Evolutionary conservation across 1,140 invertebrate genomes (phyloP).

Genomic region (Chionoecetes opilio): DNA sequence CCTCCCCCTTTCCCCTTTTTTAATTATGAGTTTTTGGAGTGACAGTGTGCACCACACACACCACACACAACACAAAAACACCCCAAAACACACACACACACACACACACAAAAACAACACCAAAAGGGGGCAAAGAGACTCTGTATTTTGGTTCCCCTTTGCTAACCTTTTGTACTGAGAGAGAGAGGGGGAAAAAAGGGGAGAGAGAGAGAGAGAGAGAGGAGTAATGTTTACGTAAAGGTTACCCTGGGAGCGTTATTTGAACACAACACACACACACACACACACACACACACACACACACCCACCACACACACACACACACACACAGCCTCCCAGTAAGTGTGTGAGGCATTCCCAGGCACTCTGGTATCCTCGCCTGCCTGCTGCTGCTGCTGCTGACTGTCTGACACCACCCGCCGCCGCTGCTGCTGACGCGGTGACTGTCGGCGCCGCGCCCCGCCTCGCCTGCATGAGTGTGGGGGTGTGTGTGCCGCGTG

Average conservation of each 20-base stretch:
- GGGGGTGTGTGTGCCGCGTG: background rate
- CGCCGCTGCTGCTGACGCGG: background rate
- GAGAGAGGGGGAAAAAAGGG: background rate
- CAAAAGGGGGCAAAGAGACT: background rate
- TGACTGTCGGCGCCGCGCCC: conserved; percentile 11
- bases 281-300: conserved; percentile 22
- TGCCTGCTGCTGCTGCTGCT: background rate
- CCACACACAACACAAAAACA: too few species aligned
- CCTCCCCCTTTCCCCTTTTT: background rate
- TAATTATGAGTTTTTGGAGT: too few species aligned
- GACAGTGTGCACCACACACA: too few species aligned
- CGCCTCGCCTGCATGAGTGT: conserved; percentile 14
- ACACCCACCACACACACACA: conserved; percentile 3
- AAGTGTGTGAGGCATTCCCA: background rate
- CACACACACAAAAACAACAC: background rate
- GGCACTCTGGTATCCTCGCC: background rate
- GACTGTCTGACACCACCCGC: background rate
- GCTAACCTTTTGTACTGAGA: background rate
- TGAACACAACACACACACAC: background rate
- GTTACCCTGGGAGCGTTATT: background rate
- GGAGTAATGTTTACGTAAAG: background rate
- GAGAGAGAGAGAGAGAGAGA: conserved; percentile 20
- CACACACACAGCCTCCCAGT: background rate
- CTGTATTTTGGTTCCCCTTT: background rate
- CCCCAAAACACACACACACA: background rate